These are phyloP conservation scores for Eledona agricola DNA, from an alignment of 2,888 invertebrate species.

Conservation along the genomic window DNA sequence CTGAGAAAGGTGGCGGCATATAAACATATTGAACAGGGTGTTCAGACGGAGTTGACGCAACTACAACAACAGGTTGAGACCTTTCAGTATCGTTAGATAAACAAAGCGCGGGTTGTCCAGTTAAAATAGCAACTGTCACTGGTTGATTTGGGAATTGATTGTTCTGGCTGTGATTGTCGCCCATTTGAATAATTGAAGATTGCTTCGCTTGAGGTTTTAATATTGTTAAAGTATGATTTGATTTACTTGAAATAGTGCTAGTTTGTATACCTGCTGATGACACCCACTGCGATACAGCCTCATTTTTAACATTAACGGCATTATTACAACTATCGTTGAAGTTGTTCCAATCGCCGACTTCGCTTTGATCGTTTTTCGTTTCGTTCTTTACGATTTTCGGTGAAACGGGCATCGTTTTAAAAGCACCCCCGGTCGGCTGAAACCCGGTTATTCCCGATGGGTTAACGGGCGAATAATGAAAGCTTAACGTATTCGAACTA, in stretches of 20 bases:
- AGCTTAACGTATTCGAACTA: slow-evolving; percentile 63
- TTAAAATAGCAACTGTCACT: slow-evolving; percentile 59
- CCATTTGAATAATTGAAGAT: slow-evolving; percentile 54
- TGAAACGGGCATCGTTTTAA: slow-evolving; percentile 82
- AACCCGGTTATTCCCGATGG: slow-evolving; percentile 87
- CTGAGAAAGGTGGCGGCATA: slow-evolving; percentile 62
- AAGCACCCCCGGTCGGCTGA: slow-evolving; percentile 93
- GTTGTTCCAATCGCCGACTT: slow-evolving; percentile 24
- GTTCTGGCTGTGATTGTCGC: slow-evolving; percentile 51
- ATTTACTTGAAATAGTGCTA: slow-evolving; percentile 48
- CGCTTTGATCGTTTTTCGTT: slow-evolving; percentile 30
- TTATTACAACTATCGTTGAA: slow-evolving; percentile 29
- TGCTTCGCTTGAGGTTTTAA: slow-evolving; percentile 57
- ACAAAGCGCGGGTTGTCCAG: slow-evolving; percentile 56
- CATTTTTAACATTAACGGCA: slow-evolving; percentile 22
- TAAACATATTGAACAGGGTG: slow-evolving; percentile 62
- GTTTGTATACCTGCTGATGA: slow-evolving; percentile 48
- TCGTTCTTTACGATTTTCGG: slow-evolving; percentile 63
- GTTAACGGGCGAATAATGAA: slow-evolving; percentile 77
- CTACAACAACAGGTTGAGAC: slow-evolving; percentile 59
- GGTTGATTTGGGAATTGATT: slow-evolving; percentile 58
- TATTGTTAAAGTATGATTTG: slow-evolving; percentile 55
- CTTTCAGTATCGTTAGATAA: slow-evolving; percentile 54
- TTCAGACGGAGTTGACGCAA: slow-evolving; percentile 59
- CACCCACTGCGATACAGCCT: slow-evolving; percentile 48